These are phyloP conservation scores for Dromaius novaehollandiae DNA, from an alignment of 2,113 vertebrate species.

Conservation along the genomic window DNA sequence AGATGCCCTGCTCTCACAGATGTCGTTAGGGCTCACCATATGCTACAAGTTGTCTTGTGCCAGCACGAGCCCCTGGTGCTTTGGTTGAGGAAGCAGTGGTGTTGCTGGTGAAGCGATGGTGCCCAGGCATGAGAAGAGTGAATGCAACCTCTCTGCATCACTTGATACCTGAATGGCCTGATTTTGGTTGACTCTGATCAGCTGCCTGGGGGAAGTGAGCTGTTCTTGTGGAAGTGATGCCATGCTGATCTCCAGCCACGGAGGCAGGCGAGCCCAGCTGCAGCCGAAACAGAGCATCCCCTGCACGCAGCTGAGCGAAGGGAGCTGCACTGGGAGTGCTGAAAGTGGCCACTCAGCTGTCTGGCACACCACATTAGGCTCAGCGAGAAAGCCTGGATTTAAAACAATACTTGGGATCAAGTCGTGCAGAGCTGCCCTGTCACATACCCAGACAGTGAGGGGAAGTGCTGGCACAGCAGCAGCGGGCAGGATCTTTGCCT, in stretches of 20 bases:
- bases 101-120: not conserved
- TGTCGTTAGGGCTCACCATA: not conserved
- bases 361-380: not conserved
- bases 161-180: not conserved
- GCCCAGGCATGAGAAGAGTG: not conserved
- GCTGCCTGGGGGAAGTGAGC: not conserved
- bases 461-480: not conserved
- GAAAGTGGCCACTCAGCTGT: not conserved
- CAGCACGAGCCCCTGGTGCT: not conserved
- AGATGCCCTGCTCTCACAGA: accelerated
- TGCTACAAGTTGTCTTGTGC: not conserved
- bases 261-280: no score
- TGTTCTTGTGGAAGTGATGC: not conserved
- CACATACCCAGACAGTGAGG: not conserved
- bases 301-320: not conserved
- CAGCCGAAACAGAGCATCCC: not conserved
- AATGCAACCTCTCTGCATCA: not conserved
- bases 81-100: not conserved
- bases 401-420: constrained; percentile 53
- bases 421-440: not conserved
- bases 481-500: not conserved
- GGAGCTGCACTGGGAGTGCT: accelerated
- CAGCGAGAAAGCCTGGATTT: not conserved
- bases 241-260: no score
- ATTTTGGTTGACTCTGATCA: not conserved